Evolutionary conservation across 2,113 vertebrate species (phyloP), one percentile per base, ranked within the genome.

Genomic region (Sapayoa aenigma): DNA sequence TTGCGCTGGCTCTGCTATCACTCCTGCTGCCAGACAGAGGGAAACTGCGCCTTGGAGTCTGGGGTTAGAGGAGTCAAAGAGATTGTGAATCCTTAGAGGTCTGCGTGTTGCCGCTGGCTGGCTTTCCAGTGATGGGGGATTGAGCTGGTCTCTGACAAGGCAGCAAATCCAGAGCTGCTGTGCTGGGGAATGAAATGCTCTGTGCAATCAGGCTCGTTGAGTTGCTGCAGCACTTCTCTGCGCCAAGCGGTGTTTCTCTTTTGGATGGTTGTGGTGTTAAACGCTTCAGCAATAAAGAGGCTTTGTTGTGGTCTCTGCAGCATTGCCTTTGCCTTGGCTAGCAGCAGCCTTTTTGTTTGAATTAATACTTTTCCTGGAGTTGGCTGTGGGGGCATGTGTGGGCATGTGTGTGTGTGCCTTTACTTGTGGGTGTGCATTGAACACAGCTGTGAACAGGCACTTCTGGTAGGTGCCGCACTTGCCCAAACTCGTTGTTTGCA

Each of bases 301-400:
- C 94, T 95, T 97, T 96, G 96, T 95, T 96, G 95, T 96, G 90
- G 93, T 96, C 95, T 89, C 88, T 76, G 86, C 86, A 94, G 86
- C 41, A 19, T 49, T 72, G 83, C 90, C 90, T 95, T 93, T 89
- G 94, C 94, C 77, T 96, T 95, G 91, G 81, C 77, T 90, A 53
- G 92, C 60, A 68, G 76, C 73, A 46, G 41, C 46, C 49, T 90
- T 92, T 95, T 89, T 95, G 86, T 86, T 67, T 68, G 90, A 94
- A 78, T 87, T 78, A 90, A 72, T 52, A 78, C 69, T 60, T 95
- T 92, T 77, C 90, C 53, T 78, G 80, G 69, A 78, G 60, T 33
- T 79, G 94, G 69, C 86, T 24, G 44, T 55, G 86, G 60, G 68
- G 77, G 65, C 60, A 44, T 71, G 75, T 86, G 91, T 82, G 74